Base-by-base conservation (phyloP, 2,797 vertebrate genomes). In the Enteromius viviparus region DNA sequence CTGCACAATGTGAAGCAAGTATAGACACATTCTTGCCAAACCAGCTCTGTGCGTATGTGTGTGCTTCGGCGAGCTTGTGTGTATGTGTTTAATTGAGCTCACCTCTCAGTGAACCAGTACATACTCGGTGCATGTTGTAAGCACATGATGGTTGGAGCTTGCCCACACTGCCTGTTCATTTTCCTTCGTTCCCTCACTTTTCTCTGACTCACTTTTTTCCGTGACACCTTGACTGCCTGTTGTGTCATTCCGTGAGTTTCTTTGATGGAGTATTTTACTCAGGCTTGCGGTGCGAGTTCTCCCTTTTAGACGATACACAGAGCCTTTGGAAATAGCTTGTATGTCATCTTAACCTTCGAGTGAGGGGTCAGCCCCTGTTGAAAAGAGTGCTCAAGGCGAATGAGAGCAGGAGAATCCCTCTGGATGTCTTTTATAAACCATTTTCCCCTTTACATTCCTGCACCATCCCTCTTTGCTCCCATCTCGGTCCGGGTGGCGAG, bases 21-120 rank as follows among this genome's bases (percentile, higher is more conserved):
- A 92, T 91, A 89, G 91, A 92, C 92, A 86, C 76, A 93, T 92
- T 93, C 94, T 94, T 91, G 93, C 92, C 92, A 92, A 94, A 95
- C 94, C 93, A 91, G 94, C 94, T 94, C 88, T 85, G 84, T 88
- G 91, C 87, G 74, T 87, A 91, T 90, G 91, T 91, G 89, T 91
- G 89, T 91, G 89, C 91, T 89, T 91, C 85, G 91, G 68, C 15
- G 62, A 34, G 80, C 65, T 84, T 93, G 84, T 80, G 72, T 80
- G 64, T 91, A 91, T 90, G 91, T 88, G 85, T 90, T 90, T 87
- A 85, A 86, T 81, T 87, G 74, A 68, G 76, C 85, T 90, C 86
- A 83, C 88, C 89, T 86, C 88, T 76, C 53, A 47, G 58, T 90
- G 86, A 91, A 91, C 87, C 81, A 86, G 80, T 79, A 85, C 89